These are phyloP conservation scores for Forbesichthys papilliferus DNA, from an alignment of 2,113 vertebrate species.

Conservation along the genomic window DNA sequence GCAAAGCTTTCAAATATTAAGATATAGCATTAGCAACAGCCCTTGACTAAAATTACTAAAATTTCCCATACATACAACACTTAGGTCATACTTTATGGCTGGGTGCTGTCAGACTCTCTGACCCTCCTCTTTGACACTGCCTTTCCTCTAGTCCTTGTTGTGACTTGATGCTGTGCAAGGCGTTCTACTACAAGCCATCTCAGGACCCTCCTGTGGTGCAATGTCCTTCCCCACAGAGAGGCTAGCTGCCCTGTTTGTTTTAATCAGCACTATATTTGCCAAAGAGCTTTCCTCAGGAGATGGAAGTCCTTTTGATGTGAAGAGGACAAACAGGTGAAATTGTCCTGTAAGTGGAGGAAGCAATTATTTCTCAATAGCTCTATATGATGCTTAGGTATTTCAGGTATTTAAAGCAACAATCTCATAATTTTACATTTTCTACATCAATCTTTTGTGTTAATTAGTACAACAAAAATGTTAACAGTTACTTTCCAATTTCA, in stretches of 20 bases:
- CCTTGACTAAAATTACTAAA: background rate
- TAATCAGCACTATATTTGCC: constrained; percentile 75
- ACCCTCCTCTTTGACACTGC: constrained; percentile 14
- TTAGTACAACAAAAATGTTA: no score
- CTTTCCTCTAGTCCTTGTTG: constrained; percentile 27
- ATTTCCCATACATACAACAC: background rate
- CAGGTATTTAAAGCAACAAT: no score
- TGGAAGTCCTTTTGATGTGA: constrained; percentile 56
- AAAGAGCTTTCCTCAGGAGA: constrained; percentile 68
- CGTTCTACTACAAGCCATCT: constrained; percentile 44
- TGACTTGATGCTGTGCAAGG: background rate
- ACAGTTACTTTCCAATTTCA: no score
- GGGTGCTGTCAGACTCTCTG: constrained; percentile 10
- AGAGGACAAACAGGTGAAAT: constrained; percentile 33
- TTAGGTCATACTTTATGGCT: background rate
- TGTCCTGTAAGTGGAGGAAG: background rate
- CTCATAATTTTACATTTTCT: no score
- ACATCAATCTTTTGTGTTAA: no score
- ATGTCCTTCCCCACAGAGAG: constrained; percentile 56
- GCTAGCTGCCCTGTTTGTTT: constrained; percentile 70
- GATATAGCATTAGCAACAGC: no score
- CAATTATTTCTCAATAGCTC: background rate
- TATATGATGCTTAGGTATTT: no score
- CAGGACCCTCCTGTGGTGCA: constrained; percentile 51
- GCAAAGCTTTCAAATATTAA: no score